Conservation (phyloP, 2,888 invertebrate genomes). For the Caradrina clavipalpis region DNA sequence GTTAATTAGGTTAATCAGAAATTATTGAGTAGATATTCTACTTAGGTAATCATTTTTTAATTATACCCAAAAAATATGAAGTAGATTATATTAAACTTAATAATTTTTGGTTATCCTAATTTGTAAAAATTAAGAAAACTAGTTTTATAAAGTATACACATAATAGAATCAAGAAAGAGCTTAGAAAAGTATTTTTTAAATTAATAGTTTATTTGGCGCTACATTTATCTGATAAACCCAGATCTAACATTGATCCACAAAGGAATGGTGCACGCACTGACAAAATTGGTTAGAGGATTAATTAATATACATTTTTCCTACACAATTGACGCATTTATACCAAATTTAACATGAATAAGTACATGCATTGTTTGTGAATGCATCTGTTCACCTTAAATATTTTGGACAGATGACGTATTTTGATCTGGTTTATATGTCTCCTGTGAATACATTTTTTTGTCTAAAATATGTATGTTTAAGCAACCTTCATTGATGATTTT, state of each 20-base stretch:
- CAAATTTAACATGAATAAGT: not conserved
- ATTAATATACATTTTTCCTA: not conserved
- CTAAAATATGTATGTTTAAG: not conserved
- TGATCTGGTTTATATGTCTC: not conserved
- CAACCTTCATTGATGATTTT: not conserved
- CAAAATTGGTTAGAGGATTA: too few relatives aligned
- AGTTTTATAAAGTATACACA: not conserved
- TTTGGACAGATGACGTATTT: not conserved
- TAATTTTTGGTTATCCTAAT: not conserved
- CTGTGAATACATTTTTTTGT: too few relatives aligned
- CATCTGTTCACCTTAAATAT: not conserved
- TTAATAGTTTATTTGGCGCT: not conserved
- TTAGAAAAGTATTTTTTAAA: not conserved
- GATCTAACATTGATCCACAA: too few relatives aligned
- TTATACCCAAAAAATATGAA: too few relatives aligned
- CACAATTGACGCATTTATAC: not conserved
- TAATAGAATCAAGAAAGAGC: not conserved
- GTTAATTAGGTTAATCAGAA: too few relatives aligned
- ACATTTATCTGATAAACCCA: too few relatives aligned
- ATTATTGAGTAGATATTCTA: too few relatives aligned
- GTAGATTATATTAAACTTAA: not conserved
- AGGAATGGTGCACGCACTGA: too few relatives aligned
- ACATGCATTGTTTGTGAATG: constrained; percentile 3
- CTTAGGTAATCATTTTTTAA: too few relatives aligned
- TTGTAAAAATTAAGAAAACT: not conserved